Evolutionary conservation across 1,140 invertebrate genomes (phyloP).

Genomic region (Eueides isabella): DNA sequence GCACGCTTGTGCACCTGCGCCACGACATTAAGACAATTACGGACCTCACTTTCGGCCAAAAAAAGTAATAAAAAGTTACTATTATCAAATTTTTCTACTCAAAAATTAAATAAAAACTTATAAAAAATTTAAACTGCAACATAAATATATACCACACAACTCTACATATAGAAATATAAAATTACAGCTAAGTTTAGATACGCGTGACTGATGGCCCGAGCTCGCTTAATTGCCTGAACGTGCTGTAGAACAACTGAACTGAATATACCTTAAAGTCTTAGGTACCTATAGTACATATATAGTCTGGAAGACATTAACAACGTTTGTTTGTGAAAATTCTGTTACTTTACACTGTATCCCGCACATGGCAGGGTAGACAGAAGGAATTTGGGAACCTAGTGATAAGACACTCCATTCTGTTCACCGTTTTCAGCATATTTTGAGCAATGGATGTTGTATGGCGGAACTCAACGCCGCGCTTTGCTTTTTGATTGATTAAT

Average conservation of each 20-base stretch:
- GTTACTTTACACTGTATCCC: neutral
- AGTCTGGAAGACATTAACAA: neutral
- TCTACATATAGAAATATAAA: neutral
- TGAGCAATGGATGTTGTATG: too few relatives aligned
- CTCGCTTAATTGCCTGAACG: slow-evolving; percentile 34
- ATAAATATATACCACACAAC: neutral
- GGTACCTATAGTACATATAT: neutral
- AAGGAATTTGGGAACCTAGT: too few relatives aligned
- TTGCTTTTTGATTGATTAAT: too few relatives aligned
- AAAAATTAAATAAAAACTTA: neutral
- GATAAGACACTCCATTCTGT: too few relatives aligned
- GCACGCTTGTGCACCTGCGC: too few relatives aligned
- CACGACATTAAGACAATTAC: too few relatives aligned
- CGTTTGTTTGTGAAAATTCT: neutral
- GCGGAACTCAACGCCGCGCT: too few relatives aligned
- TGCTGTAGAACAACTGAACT: slow-evolving; percentile 20
- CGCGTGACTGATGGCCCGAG: slow-evolving; percentile 25
- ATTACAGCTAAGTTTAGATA: slow-evolving; percentile 21
- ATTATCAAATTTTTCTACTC: neutral
- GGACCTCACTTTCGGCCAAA: too few relatives aligned
- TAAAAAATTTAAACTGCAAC: neutral
- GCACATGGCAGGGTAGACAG: neutral
- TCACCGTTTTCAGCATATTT: too few relatives aligned
- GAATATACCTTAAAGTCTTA: slow-evolving; percentile 5
- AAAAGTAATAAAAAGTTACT: too few relatives aligned